Percentiles rank a stretch among this genome's conserved stretches.
phyloP scores from a whole-genome alignment of 2,797 vertebrate genomes.

The Pampus argenteus region DNA sequence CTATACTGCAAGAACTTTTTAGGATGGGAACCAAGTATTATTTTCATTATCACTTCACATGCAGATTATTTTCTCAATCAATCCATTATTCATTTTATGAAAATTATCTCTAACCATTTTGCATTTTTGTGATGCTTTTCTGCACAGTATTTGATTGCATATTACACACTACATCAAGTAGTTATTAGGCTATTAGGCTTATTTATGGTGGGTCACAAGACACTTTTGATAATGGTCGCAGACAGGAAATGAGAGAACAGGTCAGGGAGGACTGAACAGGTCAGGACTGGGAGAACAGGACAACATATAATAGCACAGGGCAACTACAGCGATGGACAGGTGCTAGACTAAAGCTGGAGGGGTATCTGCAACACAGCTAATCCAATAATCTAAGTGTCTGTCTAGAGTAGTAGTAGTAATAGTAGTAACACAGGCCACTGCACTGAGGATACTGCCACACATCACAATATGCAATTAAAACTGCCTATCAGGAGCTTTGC shows the following conservation, averaged over 20 bases:
- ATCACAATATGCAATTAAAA: background rate
- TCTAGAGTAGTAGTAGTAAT: background rate
- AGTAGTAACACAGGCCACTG: background rate
- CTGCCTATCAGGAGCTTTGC: slow-evolving; percentile 11
- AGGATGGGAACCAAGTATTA: no score
- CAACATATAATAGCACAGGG: background rate
- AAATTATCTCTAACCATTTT: background rate
- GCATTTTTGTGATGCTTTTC: background rate
- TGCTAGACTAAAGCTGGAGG: background rate
- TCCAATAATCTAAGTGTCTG: slow-evolving; percentile 22
- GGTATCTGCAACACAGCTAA: background rate
- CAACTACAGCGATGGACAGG: background rate
- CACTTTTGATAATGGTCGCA: no score
- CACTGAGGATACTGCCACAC: slow-evolving; percentile 4
- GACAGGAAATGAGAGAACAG: slow-evolving; percentile 24
- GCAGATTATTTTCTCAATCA: background rate
- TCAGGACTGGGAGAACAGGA: slow-evolving; percentile 4
- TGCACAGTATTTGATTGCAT: background rate
- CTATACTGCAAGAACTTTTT: background rate
- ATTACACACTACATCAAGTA: no score
- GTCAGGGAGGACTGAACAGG: background rate
- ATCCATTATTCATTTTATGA: background rate
- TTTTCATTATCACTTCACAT: background rate
- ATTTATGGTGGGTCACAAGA: no score
- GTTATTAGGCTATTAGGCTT: no score